Evolutionary conservation across 2,797 vertebrate species (phyloP).

Genomic region (Rhadinocentrus ornatus): DNA sequence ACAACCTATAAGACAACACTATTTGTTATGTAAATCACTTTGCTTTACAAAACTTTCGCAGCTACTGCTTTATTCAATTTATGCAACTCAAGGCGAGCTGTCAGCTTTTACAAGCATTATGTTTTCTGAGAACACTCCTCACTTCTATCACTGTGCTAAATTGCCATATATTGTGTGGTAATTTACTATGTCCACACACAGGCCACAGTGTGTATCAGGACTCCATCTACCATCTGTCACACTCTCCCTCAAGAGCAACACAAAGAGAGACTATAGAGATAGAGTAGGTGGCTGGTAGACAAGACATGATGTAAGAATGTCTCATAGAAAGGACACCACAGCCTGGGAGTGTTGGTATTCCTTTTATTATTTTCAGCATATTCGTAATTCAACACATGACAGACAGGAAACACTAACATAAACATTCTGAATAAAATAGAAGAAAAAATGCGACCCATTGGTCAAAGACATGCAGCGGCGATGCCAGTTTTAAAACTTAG

Average conservation of each 20-base stretch:
- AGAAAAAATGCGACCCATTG: conserved; percentile 65
- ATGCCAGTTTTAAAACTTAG: conserved; percentile 66
- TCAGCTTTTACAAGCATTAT: conserved; percentile 28
- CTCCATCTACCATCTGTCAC: conserved; percentile 41
- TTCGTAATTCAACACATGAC: conserved; percentile 84
- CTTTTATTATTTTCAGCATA: conserved; percentile 80
- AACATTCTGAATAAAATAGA: conserved; percentile 81
- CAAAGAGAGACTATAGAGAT: conserved; percentile 32
- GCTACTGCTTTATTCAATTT: not conserved
- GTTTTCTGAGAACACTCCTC: conserved; percentile 29
- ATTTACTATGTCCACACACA: conserved; percentile 29
- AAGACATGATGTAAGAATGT: conserved; percentile 28
- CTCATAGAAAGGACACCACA: conserved; percentile 37
- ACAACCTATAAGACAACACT: not conserved
- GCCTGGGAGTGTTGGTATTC: conserved; percentile 21
- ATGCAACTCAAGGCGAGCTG: conserved; percentile 18
- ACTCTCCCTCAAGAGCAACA: conserved; percentile 32
- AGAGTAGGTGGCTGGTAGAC: conserved; percentile 41
- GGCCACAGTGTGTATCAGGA: conserved; percentile 17
- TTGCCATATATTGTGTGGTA: conserved; percentile 39
- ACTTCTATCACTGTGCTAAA: conserved; percentile 52
- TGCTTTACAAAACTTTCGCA: not conserved
- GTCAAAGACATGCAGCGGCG: conserved; percentile 74
- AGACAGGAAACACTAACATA: conserved; percentile 85
- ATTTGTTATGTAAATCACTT: no score